Evolutionary conservation across 2,888 invertebrate genomes (phyloP), one percentile per base, ranked within the genome.

Genomic region (Tiphia femorata): DNA sequence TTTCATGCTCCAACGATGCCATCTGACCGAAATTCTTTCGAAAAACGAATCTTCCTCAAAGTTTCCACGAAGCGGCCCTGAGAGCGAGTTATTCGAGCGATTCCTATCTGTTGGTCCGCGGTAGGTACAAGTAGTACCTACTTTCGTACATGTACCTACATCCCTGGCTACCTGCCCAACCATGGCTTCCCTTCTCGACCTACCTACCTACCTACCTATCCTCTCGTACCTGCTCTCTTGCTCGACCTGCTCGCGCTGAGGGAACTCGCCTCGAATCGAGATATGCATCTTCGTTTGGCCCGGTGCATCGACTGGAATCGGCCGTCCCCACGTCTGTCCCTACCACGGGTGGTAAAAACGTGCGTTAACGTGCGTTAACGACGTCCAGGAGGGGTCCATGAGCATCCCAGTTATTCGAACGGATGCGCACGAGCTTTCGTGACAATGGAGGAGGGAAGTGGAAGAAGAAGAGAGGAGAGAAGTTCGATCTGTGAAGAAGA

Each of bases 261-360:
- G 4, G 19, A 17, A 1, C 37, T 17, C 17, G 42, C n/a, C 23
- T n/a, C n/a, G 2, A 14, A 1, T 25, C 10, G 8, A 25, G 54
- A 54, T 59, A 50, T 49, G 51, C 48, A 54, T 59, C 59, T 59
- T 55, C 54, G 43, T 51, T 40, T 40, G n/a, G 25, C 25, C 35
- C 4, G 3, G 6, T 16, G 16, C 12, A 14, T 16, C 35, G 29
- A 19, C n/a, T n/a, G 17, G 23, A 29, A n/a, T 56, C 58, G 41
- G 44, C n/a, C 58, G 44, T 58, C 53, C 49, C 49, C n/a, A n/a
- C 58, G 48, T 48, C 5, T n/a, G 33, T 33, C 33, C 33, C 33
- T 33, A 6, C 29, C 33, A 14, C 33, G 33, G 33, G 33, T 33
- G 33, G 33, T n/a, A n/a, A 33, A 14, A 33, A 14, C n/a, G n/a